Evolutionary conservation across 2,888 invertebrate species (phyloP).

Genomic region (Labia minor): DNA sequence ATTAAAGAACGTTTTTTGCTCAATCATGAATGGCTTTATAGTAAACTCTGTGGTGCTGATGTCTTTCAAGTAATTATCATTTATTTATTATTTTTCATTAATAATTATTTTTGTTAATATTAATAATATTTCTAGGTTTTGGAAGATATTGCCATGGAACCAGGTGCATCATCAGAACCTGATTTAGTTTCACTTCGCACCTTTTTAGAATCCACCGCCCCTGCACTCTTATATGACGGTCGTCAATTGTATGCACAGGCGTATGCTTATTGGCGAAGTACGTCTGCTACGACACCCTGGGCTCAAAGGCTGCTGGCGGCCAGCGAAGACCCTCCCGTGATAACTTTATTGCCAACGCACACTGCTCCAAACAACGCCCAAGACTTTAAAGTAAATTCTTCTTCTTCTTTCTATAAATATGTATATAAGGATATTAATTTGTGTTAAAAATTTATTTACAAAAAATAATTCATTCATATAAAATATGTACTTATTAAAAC

Average conservation of each 20-base stretch:
- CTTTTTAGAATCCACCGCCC: slow-evolving; percentile 58
- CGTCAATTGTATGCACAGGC: slow-evolving; percentile 69
- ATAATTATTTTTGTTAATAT: neutral
- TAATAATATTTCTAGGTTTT: slow-evolving; percentile 40
- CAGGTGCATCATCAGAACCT: slow-evolving; percentile 30
- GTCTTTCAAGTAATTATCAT: slow-evolving; percentile 48
- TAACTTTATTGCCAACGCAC: slow-evolving; percentile 45
- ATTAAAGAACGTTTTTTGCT: slow-evolving; percentile 59
- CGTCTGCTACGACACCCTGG: slow-evolving; percentile 24
- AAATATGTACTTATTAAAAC: too few relatives aligned
- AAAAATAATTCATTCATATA: too few relatives aligned
- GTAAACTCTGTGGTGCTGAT: slow-evolving; percentile 67
- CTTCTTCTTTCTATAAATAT: too few relatives aligned
- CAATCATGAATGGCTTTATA: slow-evolving; percentile 65
- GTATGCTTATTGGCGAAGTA: slow-evolving; percentile 33
- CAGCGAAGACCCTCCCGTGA: slow-evolving; percentile 45
- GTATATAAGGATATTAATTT: too few relatives aligned
- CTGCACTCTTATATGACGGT: slow-evolving; percentile 68
- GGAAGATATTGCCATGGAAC: slow-evolving; percentile 56
- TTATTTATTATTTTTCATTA: neutral
- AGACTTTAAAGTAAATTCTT: too few relatives aligned
- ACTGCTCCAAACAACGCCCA: neutral
- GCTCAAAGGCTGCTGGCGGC: slow-evolving; percentile 39
- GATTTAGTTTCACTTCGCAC: slow-evolving; percentile 51
- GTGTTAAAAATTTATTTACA: too few relatives aligned